Evolutionary conservation across 2,888 invertebrate species (phyloP).

Genomic region (Hypolimnas misippus): DNA sequence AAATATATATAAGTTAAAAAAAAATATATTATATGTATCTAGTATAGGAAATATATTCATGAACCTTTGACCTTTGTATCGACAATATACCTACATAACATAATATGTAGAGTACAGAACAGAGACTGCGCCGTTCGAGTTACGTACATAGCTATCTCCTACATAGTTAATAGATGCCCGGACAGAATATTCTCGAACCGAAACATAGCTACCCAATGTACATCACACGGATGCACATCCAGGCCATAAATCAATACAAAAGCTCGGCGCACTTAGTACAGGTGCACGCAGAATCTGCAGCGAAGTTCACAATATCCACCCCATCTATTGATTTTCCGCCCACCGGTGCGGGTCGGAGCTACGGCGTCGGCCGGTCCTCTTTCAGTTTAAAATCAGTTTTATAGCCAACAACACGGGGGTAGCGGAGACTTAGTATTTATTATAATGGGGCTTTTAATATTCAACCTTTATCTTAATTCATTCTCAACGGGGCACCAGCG

Average conservation of each 20-base stretch:
- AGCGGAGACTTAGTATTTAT: neutral
- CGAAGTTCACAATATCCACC: slow-evolving; percentile 19
- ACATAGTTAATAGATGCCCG: neutral
- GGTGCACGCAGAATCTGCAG: neutral
- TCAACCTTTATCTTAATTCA: neutral
- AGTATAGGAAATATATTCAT: neutral
- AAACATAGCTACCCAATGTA: neutral
- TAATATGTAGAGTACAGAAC: too few species aligned
- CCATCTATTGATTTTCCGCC: slow-evolving; percentile 35
- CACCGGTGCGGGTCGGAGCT: slow-evolving; percentile 17
- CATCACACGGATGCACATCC: neutral
- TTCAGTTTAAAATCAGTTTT: slow-evolving; percentile 30
- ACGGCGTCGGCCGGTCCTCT: slow-evolving; percentile 12
- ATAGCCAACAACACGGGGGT: slow-evolving; percentile 5
- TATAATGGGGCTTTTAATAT: neutral
- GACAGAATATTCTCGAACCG: neutral
- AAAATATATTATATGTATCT: too few species aligned
- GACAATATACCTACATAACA: too few species aligned
- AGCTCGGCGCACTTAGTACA: neutral
- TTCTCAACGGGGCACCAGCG: neutral
- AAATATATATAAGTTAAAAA: too few species aligned
- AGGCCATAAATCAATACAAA: slow-evolving; percentile 1
- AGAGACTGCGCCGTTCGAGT: too few species aligned
- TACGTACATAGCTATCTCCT: too few species aligned
- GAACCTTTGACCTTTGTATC: neutral